Conservation (phyloP, 2,888 invertebrate genomes). For the Dicranocentrus wangi region DNA sequence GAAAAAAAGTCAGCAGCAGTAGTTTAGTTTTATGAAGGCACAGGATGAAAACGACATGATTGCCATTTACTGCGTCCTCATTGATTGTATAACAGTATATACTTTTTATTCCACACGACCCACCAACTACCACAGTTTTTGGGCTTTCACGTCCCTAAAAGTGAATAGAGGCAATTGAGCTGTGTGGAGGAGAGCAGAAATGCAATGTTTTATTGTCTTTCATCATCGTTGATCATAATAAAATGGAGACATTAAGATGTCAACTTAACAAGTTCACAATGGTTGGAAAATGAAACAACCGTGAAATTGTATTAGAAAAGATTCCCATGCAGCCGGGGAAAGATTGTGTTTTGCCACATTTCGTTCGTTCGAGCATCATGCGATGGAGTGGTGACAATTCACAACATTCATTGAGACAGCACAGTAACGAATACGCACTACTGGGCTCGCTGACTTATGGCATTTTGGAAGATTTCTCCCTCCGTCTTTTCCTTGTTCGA, state of each 20-base stretch:
- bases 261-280: slow-evolving; percentile 61
- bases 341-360: too few species aligned
- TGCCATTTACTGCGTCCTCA: slow-evolving; percentile 50
- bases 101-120: too few species aligned
- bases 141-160: background rate
- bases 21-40: slow-evolving; percentile 39
- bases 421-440: too few species aligned
- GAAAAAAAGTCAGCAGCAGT: slow-evolving; percentile 25
- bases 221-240: slow-evolving; percentile 60
- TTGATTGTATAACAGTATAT: slow-evolving; percentile 28
- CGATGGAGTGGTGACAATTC: too few species aligned
- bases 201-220: slow-evolving; percentile 57
- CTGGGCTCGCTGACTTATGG: too few species aligned
- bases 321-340: too few species aligned
- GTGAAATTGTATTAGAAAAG: slow-evolving; percentile 35
- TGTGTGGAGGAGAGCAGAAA: slow-evolving; percentile 5
- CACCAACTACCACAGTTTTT: too few species aligned
- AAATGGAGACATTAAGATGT: slow-evolving; percentile 59
- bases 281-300: slow-evolving; percentile 1
- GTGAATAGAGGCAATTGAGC: slow-evolving; percentile 38
- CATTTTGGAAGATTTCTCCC: too few species aligned
- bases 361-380: too few species aligned
- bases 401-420: too few species aligned
- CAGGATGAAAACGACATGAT: slow-evolving; percentile 47
- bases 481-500: too few species aligned